phyloP scores from a whole-genome alignment of 2,113 vertebrate genomes.

The Gobius niger region DNA sequence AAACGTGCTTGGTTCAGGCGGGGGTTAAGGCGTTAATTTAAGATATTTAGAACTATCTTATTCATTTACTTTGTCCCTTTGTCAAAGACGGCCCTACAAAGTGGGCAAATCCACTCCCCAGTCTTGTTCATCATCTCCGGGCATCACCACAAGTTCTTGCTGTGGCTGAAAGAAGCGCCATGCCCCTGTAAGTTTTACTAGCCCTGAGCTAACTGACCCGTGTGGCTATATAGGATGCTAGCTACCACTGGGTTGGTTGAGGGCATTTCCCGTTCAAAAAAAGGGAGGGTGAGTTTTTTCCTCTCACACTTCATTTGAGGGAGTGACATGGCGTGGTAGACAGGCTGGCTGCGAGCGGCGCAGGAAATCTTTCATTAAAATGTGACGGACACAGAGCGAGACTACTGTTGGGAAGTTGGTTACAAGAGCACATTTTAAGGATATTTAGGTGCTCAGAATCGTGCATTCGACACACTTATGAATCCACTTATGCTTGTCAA shows the following conservation, averaged over 20 bases:
- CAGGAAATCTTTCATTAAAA: slow-evolving; percentile 75
- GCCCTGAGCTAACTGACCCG: slow-evolving; percentile 55
- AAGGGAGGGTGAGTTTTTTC: slow-evolving; percentile 39
- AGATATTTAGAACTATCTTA: too few species aligned
- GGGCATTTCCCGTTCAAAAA: slow-evolving; percentile 22
- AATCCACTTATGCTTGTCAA: too few species aligned
- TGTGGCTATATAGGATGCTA: slow-evolving; percentile 28
- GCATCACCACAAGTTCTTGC: slow-evolving; percentile 48
- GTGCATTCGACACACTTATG: background rate
- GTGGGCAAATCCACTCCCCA: slow-evolving; percentile 11
- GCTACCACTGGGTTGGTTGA: slow-evolving; percentile 52
- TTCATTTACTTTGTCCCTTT: too few species aligned
- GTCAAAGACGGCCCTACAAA: too few species aligned
- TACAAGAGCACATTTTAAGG: background rate
- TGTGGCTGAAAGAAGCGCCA: slow-evolving; percentile 49
- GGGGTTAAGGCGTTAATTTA: too few species aligned
- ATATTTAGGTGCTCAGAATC: background rate
- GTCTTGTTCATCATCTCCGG: slow-evolving; percentile 10
- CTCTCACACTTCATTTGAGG: slow-evolving; percentile 48
- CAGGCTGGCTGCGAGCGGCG: slow-evolving; percentile 32
- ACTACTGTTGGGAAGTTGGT: slow-evolving; percentile 1
- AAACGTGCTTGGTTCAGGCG: too few species aligned
- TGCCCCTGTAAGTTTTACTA: slow-evolving; percentile 61
- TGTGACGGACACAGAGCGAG: slow-evolving; percentile 41
- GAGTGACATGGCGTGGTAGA: slow-evolving; percentile 49